Evolutionary conservation across 2,113 vertebrate species (phyloP).

Genomic region (Mus spicilegus): DNA sequence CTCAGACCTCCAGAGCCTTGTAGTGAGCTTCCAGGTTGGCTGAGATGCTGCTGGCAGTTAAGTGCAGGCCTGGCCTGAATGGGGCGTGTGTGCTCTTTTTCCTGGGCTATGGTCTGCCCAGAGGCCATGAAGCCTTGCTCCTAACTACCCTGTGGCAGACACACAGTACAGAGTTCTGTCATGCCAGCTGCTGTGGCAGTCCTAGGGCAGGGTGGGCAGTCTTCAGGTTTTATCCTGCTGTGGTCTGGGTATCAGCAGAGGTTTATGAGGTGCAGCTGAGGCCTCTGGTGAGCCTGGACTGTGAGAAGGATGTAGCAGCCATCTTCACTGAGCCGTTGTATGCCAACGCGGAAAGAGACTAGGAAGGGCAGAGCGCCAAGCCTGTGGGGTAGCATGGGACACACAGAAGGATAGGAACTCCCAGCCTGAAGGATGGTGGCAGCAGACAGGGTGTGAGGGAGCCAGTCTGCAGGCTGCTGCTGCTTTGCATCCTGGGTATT

Average conservation of each 20-base stretch:
- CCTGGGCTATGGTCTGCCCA: no score
- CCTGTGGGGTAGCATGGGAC: background rate
- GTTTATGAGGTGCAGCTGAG: background rate
- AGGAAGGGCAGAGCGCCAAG: background rate
- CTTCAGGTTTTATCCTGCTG: accelerated
- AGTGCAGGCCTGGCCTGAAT: accelerated
- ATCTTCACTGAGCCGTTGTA: background rate
- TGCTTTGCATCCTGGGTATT: background rate
- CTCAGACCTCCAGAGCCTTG: background rate
- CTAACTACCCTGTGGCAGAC: background rate
- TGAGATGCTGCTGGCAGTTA: background rate
- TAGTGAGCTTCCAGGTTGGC: background rate
- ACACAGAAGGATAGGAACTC: background rate
- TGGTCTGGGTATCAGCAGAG: background rate
- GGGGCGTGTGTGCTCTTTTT: accelerated
- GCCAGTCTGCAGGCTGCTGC: background rate
- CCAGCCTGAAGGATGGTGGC: no score
- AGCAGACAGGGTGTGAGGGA: background rate
- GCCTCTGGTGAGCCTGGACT: background rate
- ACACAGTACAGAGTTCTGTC: accelerated
- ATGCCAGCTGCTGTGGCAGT: accelerated
- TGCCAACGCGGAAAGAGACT: background rate
- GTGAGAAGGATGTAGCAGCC: accelerated
- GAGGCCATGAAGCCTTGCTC: background rate
- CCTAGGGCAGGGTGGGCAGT: accelerated